Evolutionary conservation across 2,797 vertebrate genomes (phyloP).

Genomic region (Aythya fuligula): DNA sequence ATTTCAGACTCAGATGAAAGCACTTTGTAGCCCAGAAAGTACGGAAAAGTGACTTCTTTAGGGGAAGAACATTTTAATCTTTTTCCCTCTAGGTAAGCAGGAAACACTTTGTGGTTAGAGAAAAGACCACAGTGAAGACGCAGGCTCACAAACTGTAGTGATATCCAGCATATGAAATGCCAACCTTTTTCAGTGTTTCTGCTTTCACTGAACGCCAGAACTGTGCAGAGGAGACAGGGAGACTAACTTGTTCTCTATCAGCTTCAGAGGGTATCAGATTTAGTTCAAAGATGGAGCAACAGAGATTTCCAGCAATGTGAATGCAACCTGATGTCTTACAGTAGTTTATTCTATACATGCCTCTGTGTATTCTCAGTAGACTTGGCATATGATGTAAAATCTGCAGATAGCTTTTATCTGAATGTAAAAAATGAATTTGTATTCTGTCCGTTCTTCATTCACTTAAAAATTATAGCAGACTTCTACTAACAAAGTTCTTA

Average conservation of each 20-base stretch:
- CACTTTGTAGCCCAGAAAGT: slow-evolving; percentile 33
- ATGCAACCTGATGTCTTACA: background rate
- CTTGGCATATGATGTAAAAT: background rate
- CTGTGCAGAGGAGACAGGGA: background rate
- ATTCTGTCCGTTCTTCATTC: slow-evolving; percentile 6
- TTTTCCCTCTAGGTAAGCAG: slow-evolving; percentile 21
- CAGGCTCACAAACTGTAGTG: slow-evolving; percentile 3
- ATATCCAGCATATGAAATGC: background rate
- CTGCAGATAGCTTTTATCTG: background rate
- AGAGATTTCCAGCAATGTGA: background rate
- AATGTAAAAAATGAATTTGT: slow-evolving; percentile 31
- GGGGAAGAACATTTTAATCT: slow-evolving; percentile 15
- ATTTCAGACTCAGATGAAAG: slow-evolving; percentile 53
- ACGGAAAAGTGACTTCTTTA: background rate
- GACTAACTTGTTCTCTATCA: background rate
- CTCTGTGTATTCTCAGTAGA: background rate
- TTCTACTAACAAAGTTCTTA: background rate
- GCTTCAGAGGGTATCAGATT: background rate
- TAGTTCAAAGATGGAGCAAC: background rate
- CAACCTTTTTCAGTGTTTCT: background rate
- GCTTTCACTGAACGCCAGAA: background rate
- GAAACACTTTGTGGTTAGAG: slow-evolving; percentile 8
- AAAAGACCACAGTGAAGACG: background rate
- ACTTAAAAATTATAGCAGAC: background rate
- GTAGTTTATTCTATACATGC: background rate